Evolutionary conservation across 2,888 invertebrate genomes (phyloP), one percentile per base, ranked within the genome.

Genomic region (Drosophila neonasuta): DNA sequence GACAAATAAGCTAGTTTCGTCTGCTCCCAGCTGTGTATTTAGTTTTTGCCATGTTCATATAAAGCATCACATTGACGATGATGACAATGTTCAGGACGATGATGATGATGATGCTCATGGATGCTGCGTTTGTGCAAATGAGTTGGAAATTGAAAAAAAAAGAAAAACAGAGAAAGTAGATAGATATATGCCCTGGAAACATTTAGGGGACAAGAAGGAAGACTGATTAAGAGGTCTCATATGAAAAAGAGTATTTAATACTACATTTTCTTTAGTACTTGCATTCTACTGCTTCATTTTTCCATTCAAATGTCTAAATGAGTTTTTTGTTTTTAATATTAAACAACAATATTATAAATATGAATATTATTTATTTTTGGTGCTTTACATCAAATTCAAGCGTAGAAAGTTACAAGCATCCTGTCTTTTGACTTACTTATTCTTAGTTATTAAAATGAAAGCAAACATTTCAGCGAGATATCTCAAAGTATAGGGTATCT

Each of bases 51-150:
- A 36, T 36, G 54, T 15, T 15, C 42, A 50, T 51, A 59, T 44
- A 17, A 11, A 20, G 44, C 42, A 55, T 13, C 45, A 45, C 39
- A 15, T 41, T 29, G 20, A 44, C 42, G 46, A 48, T 57, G 49
- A 11, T 11, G 34, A 34, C 24, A 51, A 10, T 34, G 44, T 41
- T 41, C 8, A 54, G 39, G 17, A 29, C 17, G 24, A 51, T 50
- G 32, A 44, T 32, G 57, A 59, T 66, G 55, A 69, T 72, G 66
- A 51, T 59, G 66, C 55, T 62, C 64, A 54, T 58, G 57, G 54
- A 73, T 68, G 61, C 66, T 68, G 66, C 78, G 73, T 69, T 78
- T 77, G 67, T 69, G 65, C 45, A 80, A 82, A 85, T 82, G 75
- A 85, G 83, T 60, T 46, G 62, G 63, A 71, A 82, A 69, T 50